Evolutionary conservation across 2,888 invertebrate genomes (phyloP), one percentile per base, ranked within the genome.

Genomic region (Trissolcus japonicus): DNA sequence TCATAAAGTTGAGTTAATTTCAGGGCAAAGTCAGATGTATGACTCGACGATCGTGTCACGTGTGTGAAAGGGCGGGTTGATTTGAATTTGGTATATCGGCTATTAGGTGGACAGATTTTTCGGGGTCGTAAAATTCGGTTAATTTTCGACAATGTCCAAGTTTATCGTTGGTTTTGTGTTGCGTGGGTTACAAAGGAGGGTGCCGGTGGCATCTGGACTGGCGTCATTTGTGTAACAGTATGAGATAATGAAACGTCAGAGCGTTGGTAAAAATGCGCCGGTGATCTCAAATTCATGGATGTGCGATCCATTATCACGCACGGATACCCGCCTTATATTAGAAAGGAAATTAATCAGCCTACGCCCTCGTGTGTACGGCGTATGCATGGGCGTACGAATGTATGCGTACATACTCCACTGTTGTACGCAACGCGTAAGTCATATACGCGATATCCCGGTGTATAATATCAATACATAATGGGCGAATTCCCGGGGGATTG

Each of bases 331-430:
- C 72, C 60, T 65, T 66, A 66, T 55, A 66, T 60, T 73, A 66
- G 72, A 73, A 73, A 73, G 72, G 65, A 73, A 73, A 73, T 73
- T 73, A 73, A 73, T 73, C 72, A 73, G 72, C 72, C 65, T 55
- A 73, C 72, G 65, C 72, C 65, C 72, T 62, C 53, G 72, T 63
- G 51, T 59, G 17, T 16, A 43, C 51, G 21, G 14, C 54, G 35
- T 56, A 54, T 73, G 59, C 65, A 46, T 17, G 59, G 54, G 60
- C 63, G 54, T 43, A 25, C 17, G 41, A 3, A 41, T 19, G 29
- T 25, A 29, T 43, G 59, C 40, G 29, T 16, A 17, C 6, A 16
- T n/a, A 21, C 40, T 25, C 35, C 21, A 50, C 65, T 17, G 61
- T 66, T 56, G 62, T 54, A 67, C 48, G 60, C 59, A 59, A 74